These are phyloP conservation scores for Temnothorax longispinosus DNA, from an alignment of 1,140 invertebrate genomes.

Conservation along the genomic window DNA sequence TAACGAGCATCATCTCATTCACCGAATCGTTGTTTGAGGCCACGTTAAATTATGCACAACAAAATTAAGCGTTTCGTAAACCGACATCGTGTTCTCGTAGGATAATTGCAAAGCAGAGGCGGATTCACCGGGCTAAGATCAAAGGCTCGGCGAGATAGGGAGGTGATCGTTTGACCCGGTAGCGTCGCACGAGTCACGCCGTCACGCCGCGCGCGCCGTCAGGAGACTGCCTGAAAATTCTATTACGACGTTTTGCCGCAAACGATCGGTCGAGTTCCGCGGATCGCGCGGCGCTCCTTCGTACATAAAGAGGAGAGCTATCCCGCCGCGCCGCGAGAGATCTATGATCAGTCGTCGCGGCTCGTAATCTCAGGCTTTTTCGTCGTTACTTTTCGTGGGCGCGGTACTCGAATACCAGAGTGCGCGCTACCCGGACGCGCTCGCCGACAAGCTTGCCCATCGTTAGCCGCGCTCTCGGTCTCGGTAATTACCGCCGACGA, in stretches of 20 bases:
- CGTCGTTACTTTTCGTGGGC: conserved; percentile 27
- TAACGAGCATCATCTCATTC: neutral
- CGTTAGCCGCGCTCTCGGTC: conserved; percentile 43
- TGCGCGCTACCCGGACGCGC: neutral
- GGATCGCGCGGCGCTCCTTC: conserved; percentile 2
- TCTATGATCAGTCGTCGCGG: conserved; percentile 39
- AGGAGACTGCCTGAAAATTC: conserved; percentile 33
- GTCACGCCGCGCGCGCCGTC: neutral
- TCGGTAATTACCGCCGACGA: conserved; percentile 57
- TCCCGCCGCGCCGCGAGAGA: conserved; percentile 10
- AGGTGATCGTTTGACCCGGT: conserved; percentile 1
- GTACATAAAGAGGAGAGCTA: neutral
- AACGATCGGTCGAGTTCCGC: conserved; percentile 40
- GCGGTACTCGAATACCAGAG: conserved; percentile 46
- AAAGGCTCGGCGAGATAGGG: conserved; percentile 15
- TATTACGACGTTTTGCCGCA: conserved; percentile 48
- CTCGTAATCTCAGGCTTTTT: conserved; percentile 35
- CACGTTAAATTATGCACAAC: neutral
- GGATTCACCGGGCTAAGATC: conserved; percentile 1
- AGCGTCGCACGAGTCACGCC: conserved; percentile 33
- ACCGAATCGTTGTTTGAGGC: neutral
- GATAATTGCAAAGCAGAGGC: conserved; percentile 6
- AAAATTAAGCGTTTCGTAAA: conserved; percentile 12
- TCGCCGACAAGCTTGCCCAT: conserved; percentile 31
- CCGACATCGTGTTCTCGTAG: neutral